Conservation (phyloP, 2,797 vertebrate species). For the Rhabdomys pumilio region DNA sequence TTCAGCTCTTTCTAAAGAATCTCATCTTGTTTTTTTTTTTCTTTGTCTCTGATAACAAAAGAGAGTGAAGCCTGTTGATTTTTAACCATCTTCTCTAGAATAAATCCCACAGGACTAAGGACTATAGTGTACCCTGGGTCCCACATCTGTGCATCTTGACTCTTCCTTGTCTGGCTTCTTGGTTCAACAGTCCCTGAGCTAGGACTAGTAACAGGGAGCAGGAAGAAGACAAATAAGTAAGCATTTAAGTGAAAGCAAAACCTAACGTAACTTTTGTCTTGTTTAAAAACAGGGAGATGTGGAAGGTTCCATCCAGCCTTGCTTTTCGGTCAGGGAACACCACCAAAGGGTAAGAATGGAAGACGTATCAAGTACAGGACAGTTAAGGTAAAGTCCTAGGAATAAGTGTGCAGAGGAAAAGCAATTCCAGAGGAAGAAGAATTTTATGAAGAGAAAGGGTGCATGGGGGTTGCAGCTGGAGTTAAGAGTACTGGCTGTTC, state of each 20-base stretch:
- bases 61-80: background rate
- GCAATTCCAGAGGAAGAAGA: background rate
- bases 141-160: background rate
- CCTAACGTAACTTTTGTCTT: background rate
- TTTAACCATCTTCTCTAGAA: background rate
- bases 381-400: background rate
- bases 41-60: conserved; percentile 62
- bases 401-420: background rate
- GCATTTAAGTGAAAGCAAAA: background rate
- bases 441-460: background rate
- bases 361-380: background rate
- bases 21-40: conserved; percentile 43
- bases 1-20: conserved; percentile 38
- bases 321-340: conserved; percentile 36
- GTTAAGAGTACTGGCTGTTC: background rate
- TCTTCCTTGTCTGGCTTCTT: background rate
- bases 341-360: background rate
- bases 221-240: conserved; percentile 13
- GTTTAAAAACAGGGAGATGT: conserved; percentile 37
- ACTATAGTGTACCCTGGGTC: background rate
- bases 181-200: background rate
- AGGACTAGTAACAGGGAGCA: background rate
- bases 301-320: background rate
- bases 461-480: background rate
- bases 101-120: background rate